Base-by-base conservation (phyloP, 2,797 vertebrate genomes). In the Eupleurogrammus muticus region DNA sequence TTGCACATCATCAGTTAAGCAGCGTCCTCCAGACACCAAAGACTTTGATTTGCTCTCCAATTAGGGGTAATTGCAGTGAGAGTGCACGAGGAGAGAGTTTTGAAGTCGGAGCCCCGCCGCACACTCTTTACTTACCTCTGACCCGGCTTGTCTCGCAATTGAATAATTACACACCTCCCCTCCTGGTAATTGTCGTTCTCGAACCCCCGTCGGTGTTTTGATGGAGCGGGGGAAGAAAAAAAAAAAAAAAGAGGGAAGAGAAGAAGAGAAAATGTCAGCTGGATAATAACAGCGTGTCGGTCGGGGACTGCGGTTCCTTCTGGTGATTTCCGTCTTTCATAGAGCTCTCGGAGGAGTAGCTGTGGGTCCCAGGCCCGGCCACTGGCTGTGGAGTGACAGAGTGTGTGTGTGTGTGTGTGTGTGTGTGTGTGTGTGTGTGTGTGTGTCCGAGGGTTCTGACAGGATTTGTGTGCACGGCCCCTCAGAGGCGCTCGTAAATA, bases 181-280 rank as follows among this genome's bases (percentile, higher is more conserved):
- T n/a, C 90, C 74, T 91, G 90, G 87, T 92, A 92, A 93, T 92
- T 94, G 91, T 93, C 89, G 87, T 86, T 85, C 87, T 86, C 59
- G 52, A 86, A 81, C 64, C 84, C 79, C 77, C n/a, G n/a, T 90
- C 67, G 42, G 44, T 87, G 88, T 93, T 92, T 91, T 92, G 82
- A 89, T 87, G 84, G 80, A 73, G 84, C 55, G 38, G 86, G n/a
- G n/a, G n/a, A n/a, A n/a, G n/a, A n/a, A n/a, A n/a, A n/a, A n/a
- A n/a, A n/a, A 28, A 28, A 28, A 76, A 84, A 73, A 73, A 57
- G 65, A 55, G 80, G 82, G 79, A 69, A 78, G 83, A 86, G 57
- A 81, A 82, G 79, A 69, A 78, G 83, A 86, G 85, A 87, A 87
- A 90, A 92, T 73, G 75, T 71, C 78, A 76, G 72, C 46, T 16